Evolutionary conservation across 1,140 invertebrate species (phyloP), one percentile per base, ranked within the genome.

Genomic region (Cherax destructor): DNA sequence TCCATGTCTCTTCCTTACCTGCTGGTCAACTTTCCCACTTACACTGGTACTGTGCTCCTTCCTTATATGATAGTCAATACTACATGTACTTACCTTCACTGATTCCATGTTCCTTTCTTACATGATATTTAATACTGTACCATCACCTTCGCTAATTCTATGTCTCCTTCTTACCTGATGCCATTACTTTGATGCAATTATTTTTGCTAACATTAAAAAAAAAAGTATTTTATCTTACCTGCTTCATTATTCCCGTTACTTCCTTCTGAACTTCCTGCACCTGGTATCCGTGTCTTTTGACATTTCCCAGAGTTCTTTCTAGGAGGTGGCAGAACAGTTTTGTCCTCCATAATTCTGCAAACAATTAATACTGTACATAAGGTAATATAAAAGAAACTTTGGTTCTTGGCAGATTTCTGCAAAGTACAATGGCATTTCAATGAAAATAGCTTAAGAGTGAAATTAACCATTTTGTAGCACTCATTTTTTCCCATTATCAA

Each of bases 301-400:
- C 79, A 16, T 30, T 81, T 81, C 56, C 50, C 50, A 7, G 79
- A 81, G 79, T 81, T 81, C 50, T 81, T 81, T 21, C 79, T 59
- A n/a, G 3, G 79, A 30, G 79, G 50, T 59, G 50, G 79, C 50
- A 81, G 52, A 81, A n/a, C 18, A 52, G 13, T 80, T 30, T 81
- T 81, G 79, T 81, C 79, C 79, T 59, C 79, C 79, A 59, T 81
- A 24, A 81, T 81, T 56, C 79, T 81, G n/a, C 10, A 24, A 5
- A n/a, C 5, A 56, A n/a, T 2, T 41, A 41, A 41, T 41, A 41
- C 30, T 41, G 30, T 41, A 41, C 30, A 41, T 41, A 21, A n/a
- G n/a, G n/a, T n/a, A 6, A 50, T 13, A 16, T 0, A 0, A 79
- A 79, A 7, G 11, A 5, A 59, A 59, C 56, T 7, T 11, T 59